Evolutionary conservation across 2,888 invertebrate genomes (phyloP).

Genomic region (Polyommatus iphigenia): DNA sequence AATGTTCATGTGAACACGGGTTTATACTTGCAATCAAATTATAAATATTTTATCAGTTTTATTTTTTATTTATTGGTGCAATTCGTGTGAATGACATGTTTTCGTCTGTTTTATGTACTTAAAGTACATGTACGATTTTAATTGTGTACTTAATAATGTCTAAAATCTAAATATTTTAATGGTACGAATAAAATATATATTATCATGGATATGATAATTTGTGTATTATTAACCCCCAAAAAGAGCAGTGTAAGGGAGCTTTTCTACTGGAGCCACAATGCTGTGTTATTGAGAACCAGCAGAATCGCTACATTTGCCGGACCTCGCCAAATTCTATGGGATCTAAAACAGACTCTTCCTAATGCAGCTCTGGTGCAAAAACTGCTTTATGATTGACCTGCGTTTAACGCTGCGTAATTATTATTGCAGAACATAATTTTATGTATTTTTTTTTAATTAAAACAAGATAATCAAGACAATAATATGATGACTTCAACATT

Average conservation of each 20-base stretch:
- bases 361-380: too few relatives aligned
- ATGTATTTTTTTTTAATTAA: too few relatives aligned
- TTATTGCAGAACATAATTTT: too few relatives aligned
- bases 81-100: conserved; percentile 41
- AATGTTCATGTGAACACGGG: background rate
- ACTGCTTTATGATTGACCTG: too few relatives aligned
- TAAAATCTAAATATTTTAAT: conserved; percentile 42
- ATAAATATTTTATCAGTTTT: background rate
- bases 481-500: too few relatives aligned
- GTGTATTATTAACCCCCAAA: background rate
- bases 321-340: too few relatives aligned
- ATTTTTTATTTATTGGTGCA: conserved; percentile 37
- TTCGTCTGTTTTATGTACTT: conserved; percentile 46
- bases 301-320: too few relatives aligned
- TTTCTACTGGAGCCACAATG: too few relatives aligned
- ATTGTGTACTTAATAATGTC: conserved; percentile 45
- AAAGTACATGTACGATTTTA: conserved; percentile 46
- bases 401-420: too few relatives aligned
- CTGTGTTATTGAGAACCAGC: too few relatives aligned
- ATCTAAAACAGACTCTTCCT: too few relatives aligned
- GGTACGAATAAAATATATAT: conserved; percentile 29
- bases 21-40: background rate
- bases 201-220: background rate
- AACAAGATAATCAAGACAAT: too few relatives aligned
- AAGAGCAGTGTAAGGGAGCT: background rate